Percentiles rank a stretch among this genome's conserved stretches.
Conservation (phyloP, 2,888 invertebrate genomes). For the Trichacis sp. region DNA sequence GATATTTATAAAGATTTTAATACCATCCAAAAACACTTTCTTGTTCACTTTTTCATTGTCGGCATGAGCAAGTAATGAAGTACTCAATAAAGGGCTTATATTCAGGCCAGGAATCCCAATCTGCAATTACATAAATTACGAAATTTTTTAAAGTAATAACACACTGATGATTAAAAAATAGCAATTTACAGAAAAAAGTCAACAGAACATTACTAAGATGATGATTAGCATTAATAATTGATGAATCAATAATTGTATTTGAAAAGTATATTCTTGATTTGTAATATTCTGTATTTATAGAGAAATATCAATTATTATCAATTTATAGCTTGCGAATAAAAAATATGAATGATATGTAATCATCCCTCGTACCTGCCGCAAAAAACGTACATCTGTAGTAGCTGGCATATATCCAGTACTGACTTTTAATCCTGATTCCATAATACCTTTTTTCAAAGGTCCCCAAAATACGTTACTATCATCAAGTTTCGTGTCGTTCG, state of each 20-base stretch:
- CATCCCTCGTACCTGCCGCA: no score
- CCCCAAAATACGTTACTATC: constrained; percentile 79
- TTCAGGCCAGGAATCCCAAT: constrained; percentile 86
- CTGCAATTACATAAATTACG: constrained; percentile 65
- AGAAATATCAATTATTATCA: no score
- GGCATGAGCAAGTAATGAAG: constrained; percentile 87
- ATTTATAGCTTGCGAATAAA: no score
- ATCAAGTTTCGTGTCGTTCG: constrained; percentile 76
- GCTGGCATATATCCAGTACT: constrained; percentile 83
- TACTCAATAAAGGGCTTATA: constrained; percentile 90
- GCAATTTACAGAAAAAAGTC: no score
- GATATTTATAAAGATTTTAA: constrained; percentile 81
- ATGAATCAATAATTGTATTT: no score
- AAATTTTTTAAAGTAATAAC: no score
- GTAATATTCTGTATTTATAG: no score
- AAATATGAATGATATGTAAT: no score
- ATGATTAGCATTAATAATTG: no score
- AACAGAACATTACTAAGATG: no score
- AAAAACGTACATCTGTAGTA: constrained; percentile 92
- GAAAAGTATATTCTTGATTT: no score
- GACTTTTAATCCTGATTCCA: constrained; percentile 71
- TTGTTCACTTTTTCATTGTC: constrained; percentile 89
- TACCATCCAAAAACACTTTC: constrained; percentile 82
- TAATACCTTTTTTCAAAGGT: constrained; percentile 76
- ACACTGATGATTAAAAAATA: no score